Evolutionary conservation across 2,797 vertebrate species (phyloP).

Genomic region (Momotus momota): DNA sequence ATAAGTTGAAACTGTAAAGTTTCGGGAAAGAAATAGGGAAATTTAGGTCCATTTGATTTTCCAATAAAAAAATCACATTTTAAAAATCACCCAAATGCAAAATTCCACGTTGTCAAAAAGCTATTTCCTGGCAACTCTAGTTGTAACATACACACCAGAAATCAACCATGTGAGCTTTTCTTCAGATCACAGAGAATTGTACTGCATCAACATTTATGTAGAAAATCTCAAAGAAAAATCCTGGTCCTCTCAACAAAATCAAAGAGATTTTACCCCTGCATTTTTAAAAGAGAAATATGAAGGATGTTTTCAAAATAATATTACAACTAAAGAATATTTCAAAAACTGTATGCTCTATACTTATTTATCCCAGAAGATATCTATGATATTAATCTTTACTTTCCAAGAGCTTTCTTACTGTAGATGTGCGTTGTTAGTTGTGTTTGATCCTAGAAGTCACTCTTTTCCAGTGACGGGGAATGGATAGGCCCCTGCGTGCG

Average conservation of each 20-base stretch:
- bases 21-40: background rate
- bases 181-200: background rate
- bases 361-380: background rate
- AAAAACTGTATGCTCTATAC: background rate
- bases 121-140: background rate
- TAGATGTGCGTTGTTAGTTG: background rate
- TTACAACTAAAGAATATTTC: background rate
- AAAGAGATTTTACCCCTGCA: background rate
- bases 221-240: background rate
- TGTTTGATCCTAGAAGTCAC: background rate
- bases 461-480: background rate
- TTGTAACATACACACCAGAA: background rate
- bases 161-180: background rate
- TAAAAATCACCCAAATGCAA: background rate
- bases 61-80: background rate
- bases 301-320: background rate
- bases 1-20: background rate
- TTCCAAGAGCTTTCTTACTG: background rate
- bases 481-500: background rate
- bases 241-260: background rate
- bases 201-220: background rate
- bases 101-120: background rate
- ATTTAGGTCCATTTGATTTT: background rate
- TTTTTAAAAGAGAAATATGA: background rate
- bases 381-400: background rate